A percentile compares a stretch with the other conserved stretches of the same genome.
Conservation (phyloP, 2,888 invertebrate genomes). For the Drosophila atripex region DNA sequence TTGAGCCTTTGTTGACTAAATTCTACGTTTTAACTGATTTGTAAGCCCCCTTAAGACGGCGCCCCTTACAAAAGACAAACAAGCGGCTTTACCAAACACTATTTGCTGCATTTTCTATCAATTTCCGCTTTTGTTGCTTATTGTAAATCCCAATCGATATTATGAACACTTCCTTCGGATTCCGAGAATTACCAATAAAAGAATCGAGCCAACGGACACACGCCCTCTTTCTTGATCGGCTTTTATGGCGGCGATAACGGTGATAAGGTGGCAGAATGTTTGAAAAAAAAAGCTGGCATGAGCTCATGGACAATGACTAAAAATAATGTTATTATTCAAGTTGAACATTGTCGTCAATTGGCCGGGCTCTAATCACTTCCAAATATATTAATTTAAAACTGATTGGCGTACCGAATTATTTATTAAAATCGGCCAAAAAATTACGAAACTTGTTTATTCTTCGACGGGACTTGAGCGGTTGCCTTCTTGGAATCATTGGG, state of each 20-base stretch:
- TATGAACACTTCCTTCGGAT: conserved; percentile 12
- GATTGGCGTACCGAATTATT: conserved; percentile 61
- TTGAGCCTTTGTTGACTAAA: neutral
- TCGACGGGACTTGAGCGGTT: neutral
- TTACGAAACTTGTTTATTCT: conserved; percentile 70
- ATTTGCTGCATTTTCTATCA: conserved; percentile 19
- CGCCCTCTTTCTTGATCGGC: conserved; percentile 70
- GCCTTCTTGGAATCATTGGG: conserved; percentile 12
- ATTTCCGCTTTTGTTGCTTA: conserved; percentile 26
- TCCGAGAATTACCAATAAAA: conserved; percentile 46
- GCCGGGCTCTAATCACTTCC: conserved; percentile 16
- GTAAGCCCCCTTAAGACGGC: conserved; percentile 4
- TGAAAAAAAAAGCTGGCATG: conserved; percentile 37
- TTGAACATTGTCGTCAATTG: conserved; percentile 65
- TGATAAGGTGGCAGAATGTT: conserved; percentile 23
- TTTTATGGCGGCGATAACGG: conserved; percentile 17
- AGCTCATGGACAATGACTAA: conserved; percentile 69
- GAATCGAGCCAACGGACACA: conserved; percentile 36
- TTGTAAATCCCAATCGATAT: conserved; percentile 41
- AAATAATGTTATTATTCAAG: conserved; percentile 59
- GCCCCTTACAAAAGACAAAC: too few relatives aligned
- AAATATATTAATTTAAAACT: conserved; percentile 71
- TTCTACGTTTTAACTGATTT: conserved; percentile 11
- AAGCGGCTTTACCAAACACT: conserved; percentile 4
- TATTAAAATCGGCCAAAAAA: conserved; percentile 56